phyloP scores from a whole-genome alignment of 2,113 vertebrate species.

The Scomber colias region DNA sequence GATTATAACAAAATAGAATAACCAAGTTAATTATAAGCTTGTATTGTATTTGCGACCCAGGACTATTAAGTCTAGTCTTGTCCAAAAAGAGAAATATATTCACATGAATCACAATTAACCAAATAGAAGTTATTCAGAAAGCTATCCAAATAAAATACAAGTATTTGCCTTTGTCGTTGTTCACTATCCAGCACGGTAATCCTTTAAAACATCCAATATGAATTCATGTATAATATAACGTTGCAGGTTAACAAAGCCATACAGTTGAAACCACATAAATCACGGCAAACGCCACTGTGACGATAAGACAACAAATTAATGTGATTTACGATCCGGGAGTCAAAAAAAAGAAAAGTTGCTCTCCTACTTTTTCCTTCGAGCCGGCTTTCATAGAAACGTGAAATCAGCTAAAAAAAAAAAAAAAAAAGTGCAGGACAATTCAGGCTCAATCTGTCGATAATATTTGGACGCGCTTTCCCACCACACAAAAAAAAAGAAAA shows the following conservation, averaged over 20 bases:
- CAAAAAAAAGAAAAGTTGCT: conserved; percentile 88
- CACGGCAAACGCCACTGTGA: conserved; percentile 85
- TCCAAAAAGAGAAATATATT: background rate
- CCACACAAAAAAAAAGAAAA: conserved; percentile 52
- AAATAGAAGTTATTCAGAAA: background rate
- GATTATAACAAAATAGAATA: background rate
- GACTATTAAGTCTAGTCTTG: background rate
- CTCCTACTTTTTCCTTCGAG: conserved; percentile 72
- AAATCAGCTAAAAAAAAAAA: conserved; percentile 77
- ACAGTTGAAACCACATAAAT: conserved; percentile 90
- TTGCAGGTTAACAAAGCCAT: conserved; percentile 83
- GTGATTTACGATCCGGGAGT: conserved; percentile 91
- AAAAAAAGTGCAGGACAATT: conserved; percentile 57
- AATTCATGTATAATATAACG: conserved; percentile 73
- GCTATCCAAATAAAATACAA: conserved; percentile 45
- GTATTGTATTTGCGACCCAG: background rate
- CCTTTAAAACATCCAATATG: conserved; percentile 56
- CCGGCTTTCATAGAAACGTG: conserved; percentile 77
- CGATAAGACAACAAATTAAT: conserved; percentile 91
- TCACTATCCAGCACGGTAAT: conserved; percentile 34
- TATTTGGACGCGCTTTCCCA: conserved; percentile 82
- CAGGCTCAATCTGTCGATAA: conserved; percentile 78
- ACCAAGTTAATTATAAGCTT: background rate
- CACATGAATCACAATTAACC: background rate
- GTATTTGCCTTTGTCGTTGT: conserved; percentile 35